phyloP scores from a whole-genome alignment of 2,113 vertebrate genomes.

The Upupa epops region DNA sequence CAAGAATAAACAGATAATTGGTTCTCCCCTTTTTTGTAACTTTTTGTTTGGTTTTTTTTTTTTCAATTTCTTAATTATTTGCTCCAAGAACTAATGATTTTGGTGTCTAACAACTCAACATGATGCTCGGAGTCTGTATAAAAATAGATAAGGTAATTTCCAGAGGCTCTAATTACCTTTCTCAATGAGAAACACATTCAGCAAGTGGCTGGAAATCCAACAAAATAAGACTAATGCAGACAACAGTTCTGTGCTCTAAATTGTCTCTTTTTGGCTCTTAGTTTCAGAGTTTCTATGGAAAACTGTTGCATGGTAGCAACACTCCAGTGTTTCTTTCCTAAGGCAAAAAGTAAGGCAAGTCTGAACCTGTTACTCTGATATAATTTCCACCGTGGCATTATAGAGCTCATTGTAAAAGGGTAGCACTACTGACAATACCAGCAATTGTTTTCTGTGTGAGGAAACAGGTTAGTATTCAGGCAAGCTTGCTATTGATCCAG shows the following conservation, averaged over 20 bases:
- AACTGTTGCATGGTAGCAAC: not conserved
- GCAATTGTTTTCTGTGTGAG: not conserved
- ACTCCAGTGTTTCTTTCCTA: not conserved
- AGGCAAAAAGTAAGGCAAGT: not conserved
- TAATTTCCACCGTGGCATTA: not conserved
- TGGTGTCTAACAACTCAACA: not conserved
- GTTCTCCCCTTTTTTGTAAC: not conserved
- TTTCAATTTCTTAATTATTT: not conserved
- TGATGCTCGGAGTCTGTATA: not conserved
- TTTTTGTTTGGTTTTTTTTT: not conserved
- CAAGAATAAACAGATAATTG: not conserved
- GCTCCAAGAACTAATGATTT: not conserved
- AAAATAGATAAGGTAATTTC: not conserved
- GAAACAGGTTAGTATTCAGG: not conserved
- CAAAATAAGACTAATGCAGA: not conserved
- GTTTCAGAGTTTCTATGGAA: not conserved
- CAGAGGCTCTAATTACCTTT: not conserved
- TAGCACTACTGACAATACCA: not conserved
- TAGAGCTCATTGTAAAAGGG: not conserved
- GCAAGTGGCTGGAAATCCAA: not conserved
- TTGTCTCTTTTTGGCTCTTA: not conserved
- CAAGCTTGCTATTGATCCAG: not conserved
- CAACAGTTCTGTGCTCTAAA: not conserved
- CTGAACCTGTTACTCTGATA: not conserved
- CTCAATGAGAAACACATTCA: not conserved